Percentiles rank a stretch among this genome's conserved stretches.
Conservation (phyloP, 2,797 vertebrate species). For the Acomys russatus region DNA sequence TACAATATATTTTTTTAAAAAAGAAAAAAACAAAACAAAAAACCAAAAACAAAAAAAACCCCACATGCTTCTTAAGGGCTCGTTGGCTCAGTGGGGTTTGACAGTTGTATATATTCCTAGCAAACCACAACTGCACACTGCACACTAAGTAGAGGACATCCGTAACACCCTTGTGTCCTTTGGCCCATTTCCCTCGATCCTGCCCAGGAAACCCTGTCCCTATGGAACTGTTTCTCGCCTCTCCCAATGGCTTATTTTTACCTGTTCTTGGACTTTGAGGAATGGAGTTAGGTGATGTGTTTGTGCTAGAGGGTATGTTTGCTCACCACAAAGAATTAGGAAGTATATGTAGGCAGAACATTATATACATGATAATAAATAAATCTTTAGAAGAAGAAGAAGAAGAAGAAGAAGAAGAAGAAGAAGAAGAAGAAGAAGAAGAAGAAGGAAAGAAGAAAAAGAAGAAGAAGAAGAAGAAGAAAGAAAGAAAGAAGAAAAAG, state of each 20-base stretch:
- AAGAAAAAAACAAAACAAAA: no score
- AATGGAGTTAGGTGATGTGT: no score
- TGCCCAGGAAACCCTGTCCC: neutral
- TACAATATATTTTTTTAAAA: no score
- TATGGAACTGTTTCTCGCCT: neutral
- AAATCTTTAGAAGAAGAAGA: no score
- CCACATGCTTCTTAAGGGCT: neutral
- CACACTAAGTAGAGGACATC: neutral
- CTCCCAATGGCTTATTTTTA: accelerated
- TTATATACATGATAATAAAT: no score
- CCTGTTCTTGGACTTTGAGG: neutral
- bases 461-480: no score
- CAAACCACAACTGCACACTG: neutral
- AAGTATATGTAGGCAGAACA: no score
- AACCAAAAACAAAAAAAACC: no score
- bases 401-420: no score
- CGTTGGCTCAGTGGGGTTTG: neutral
- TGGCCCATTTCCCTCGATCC: neutral
- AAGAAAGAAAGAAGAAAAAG: no score
- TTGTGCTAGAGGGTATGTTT: neutral
- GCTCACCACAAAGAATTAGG: neutral
- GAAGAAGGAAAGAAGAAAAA: no score
- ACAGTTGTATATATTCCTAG: neutral
- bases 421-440: no score
- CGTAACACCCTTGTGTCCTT: neutral